These are phyloP conservation scores for Lysandra coridon DNA, from an alignment of 2,888 invertebrate species.

Conservation along the genomic window DNA sequence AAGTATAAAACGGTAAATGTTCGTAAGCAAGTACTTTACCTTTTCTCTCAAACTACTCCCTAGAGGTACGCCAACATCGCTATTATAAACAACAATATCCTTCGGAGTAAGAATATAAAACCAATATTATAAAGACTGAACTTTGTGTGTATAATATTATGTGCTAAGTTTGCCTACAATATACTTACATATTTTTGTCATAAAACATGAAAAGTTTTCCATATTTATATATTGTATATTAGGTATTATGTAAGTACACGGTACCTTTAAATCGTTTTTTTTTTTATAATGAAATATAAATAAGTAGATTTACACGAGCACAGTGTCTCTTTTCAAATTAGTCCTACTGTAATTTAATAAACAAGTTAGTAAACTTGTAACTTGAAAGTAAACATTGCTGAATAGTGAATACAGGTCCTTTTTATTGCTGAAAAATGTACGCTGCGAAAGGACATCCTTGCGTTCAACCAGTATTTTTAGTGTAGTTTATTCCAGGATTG, in stretches of 20 bases:
- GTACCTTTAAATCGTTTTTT: too few species aligned
- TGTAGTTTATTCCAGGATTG: background rate
- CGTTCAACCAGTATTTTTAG: background rate
- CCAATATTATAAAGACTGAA: background rate
- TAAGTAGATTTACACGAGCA: too few species aligned
- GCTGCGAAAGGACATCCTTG: too few species aligned
- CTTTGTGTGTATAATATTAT: conserved; percentile 9
- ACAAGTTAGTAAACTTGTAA: too few species aligned
- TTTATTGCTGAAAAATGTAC: too few species aligned
- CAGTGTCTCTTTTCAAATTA: too few species aligned
- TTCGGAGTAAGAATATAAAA: conserved; percentile 1
- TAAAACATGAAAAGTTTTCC: background rate
- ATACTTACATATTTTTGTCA: background rate
- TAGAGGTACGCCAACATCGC: background rate
- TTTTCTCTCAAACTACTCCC: background rate
- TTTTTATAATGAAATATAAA: too few species aligned
- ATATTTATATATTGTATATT: too few species aligned
- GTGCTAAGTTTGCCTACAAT: background rate
- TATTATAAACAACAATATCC: background rate
- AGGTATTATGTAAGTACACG: too few species aligned
- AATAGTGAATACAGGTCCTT: too few species aligned
- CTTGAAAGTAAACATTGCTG: too few species aligned
- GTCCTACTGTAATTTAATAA: too few species aligned
- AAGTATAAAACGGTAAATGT: background rate
- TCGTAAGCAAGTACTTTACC: background rate